These are phyloP conservation scores for Dicentrarchus labrax DNA, from an alignment of 2,113 vertebrate genomes.

Conservation along the genomic window DNA sequence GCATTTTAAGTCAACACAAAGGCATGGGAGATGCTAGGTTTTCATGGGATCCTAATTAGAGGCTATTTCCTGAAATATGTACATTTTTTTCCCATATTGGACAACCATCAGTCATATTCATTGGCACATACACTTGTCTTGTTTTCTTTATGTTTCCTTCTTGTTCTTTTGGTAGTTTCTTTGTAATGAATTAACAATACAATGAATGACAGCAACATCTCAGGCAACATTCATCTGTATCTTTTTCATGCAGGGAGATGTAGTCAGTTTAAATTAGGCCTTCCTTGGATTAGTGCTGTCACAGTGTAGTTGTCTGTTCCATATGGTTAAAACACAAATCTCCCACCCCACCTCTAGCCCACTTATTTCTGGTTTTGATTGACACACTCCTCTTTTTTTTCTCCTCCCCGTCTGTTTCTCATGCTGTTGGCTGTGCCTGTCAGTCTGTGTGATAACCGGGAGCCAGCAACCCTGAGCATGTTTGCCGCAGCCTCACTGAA, in stretches of 20 bases:
- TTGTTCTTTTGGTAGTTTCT: constrained; percentile 52
- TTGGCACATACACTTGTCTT: constrained; percentile 14
- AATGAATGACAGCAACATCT: constrained; percentile 41
- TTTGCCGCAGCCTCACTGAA: constrained; percentile 73
- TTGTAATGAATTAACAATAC: constrained; percentile 54
- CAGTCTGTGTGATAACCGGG: constrained; percentile 82
- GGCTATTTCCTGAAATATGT: constrained; percentile 28
- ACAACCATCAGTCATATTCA: constrained; percentile 41
- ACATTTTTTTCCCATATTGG: constrained; percentile 6
- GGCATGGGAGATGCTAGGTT: constrained; percentile 5
- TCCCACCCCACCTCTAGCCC: constrained; percentile 72
- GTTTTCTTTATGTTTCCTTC: constrained; percentile 45
- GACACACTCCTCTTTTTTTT: constrained; percentile 67
- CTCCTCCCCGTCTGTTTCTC: constrained; percentile 76
- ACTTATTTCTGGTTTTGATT: constrained; percentile 81
- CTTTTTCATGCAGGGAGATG: constrained; percentile 34
- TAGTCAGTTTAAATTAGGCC: constrained; percentile 75
- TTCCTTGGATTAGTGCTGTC: constrained; percentile 73
- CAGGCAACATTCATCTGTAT: constrained; percentile 24
- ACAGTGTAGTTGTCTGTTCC: constrained; percentile 77
- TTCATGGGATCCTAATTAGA: constrained; percentile 43
- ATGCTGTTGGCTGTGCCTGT: constrained; percentile 84
- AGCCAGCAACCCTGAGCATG: constrained; percentile 76
- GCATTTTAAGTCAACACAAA: constrained; percentile 49
- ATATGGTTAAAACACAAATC: constrained; percentile 79